phyloP scores from a whole-genome alignment of 2,113 vertebrate species.

The Eclectus roratus region DNA sequence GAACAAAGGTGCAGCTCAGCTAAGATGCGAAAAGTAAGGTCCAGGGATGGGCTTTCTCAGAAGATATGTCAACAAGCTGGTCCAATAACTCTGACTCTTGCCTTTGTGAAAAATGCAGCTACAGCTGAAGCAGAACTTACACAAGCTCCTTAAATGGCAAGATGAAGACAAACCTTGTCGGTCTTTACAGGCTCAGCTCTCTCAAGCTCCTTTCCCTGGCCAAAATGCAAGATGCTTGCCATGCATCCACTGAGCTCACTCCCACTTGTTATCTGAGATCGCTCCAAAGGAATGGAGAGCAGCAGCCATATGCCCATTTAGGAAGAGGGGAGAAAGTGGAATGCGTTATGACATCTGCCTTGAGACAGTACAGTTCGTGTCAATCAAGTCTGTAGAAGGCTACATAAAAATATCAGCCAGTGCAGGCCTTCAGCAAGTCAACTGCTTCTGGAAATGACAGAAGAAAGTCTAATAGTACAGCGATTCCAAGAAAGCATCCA shows the following conservation, averaged over 20 bases:
- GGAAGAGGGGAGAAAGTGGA: not conserved
- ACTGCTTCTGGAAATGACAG: not conserved
- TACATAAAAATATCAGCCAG: not conserved
- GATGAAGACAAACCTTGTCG: not conserved
- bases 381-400: not conserved
- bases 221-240: not conserved
- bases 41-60: not conserved
- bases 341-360: constrained; percentile 25
- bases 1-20: not conserved
- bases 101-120: not conserved
- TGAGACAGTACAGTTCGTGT: not conserved
- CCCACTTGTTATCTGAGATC: not conserved
- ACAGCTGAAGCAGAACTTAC: not conserved
- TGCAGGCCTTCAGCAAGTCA: not conserved
- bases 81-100: not conserved
- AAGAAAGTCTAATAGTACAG: not conserved
- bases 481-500: not conserved
- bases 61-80: not conserved
- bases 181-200: not conserved
- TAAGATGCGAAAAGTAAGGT: not conserved
- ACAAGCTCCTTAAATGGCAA: constrained; percentile 7
- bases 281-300: not conserved
- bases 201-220: not conserved
- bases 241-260: not conserved
- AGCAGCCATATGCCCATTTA: not conserved